These are phyloP conservation scores for Recurvirostra avosetta DNA, from an alignment of 2,113 vertebrate genomes.

Conservation along the genomic window DNA sequence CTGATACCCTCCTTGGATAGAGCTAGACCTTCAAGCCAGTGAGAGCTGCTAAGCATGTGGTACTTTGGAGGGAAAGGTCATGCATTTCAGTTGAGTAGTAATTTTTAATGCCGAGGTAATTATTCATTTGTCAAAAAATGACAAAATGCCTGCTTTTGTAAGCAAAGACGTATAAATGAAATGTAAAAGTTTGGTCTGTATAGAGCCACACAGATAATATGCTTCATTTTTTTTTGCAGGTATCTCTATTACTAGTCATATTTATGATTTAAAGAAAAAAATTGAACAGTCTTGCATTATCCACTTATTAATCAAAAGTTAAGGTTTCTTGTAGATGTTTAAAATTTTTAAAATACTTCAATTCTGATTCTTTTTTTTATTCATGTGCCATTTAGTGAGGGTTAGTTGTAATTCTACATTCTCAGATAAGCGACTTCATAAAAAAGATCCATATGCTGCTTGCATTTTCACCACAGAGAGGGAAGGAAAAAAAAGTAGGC, in stretches of 20 bases:
- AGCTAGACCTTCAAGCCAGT: background rate
- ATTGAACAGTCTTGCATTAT: background rate
- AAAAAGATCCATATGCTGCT: background rate
- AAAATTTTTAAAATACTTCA: background rate
- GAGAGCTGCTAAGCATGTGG: background rate
- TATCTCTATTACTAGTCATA: background rate
- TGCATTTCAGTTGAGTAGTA: background rate
- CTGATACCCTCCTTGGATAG: background rate
- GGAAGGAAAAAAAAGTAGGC: no score
- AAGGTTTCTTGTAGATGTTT: background rate
- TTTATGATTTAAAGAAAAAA: background rate
- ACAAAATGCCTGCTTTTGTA: background rate
- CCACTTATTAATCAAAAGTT: background rate
- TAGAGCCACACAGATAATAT: background rate
- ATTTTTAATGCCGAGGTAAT: background rate
- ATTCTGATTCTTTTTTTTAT: background rate
- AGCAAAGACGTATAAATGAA: background rate
- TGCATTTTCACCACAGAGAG: background rate
- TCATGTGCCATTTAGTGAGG: background rate
- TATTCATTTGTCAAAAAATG: background rate
- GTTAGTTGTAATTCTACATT: background rate
- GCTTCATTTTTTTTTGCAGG: background rate
- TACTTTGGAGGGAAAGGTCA: background rate
- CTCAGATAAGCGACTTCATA: background rate
- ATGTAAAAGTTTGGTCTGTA: background rate